A percentile compares a stretch with the other conserved stretches of the same genome.
phyloP scores from a whole-genome alignment of 2,797 vertebrate genomes.

The Tragopan temminckii region DNA sequence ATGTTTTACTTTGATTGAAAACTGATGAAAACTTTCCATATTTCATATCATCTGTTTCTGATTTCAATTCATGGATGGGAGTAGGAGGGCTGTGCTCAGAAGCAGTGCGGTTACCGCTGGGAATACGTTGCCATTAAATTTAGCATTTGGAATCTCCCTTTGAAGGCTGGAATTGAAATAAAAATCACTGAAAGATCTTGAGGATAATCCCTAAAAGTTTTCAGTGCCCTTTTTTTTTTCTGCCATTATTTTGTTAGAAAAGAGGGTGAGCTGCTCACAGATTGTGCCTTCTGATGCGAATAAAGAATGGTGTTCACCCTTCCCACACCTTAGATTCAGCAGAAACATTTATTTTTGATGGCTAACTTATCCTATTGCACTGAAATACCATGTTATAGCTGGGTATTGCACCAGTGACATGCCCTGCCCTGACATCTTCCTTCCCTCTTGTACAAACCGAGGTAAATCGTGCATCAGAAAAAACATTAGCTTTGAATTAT shows the following conservation, averaged over 20 bases:
- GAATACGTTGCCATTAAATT: background rate
- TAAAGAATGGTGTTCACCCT: rapidly evolving
- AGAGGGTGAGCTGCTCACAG: background rate
- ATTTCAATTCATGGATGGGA: background rate
- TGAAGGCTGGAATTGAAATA: background rate
- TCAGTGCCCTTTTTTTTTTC: background rate
- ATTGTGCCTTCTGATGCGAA: background rate
- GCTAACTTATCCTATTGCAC: background rate
- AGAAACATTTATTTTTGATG: background rate
- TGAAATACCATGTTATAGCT: background rate
- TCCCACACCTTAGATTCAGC: background rate
- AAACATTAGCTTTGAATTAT: background rate
- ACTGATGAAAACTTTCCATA: background rate
- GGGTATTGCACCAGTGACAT: background rate
- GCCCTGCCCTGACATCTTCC: background rate
- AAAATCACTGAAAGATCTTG: background rate
- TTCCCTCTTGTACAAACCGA: background rate
- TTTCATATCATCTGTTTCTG: background rate
- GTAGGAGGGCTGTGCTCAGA: background rate
- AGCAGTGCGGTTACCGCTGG: background rate
- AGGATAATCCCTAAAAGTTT: background rate
- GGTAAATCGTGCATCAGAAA: constrained; percentile 2
- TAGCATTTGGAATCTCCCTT: background rate
- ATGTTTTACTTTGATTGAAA: background rate
- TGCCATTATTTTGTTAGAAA: background rate